Evolutionary conservation across 1,140 invertebrate genomes (phyloP), one percentile per base, ranked within the genome.

Genomic region (Macrobrachium rosenbergii): DNA sequence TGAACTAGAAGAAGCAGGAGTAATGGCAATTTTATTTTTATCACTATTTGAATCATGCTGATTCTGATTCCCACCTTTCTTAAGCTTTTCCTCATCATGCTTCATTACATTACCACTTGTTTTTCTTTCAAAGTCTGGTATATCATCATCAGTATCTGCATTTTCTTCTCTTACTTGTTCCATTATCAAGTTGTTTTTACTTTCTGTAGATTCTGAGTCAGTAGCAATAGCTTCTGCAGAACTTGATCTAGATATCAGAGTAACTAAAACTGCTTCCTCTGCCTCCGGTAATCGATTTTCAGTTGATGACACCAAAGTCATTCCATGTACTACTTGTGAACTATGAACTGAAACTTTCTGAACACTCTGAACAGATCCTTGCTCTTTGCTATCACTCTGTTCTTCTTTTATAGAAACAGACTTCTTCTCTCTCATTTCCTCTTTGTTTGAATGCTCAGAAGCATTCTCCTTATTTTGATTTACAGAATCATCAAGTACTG

Each of bases 241-340:
- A 37, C 83, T 83, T 17, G 88, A 80, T 79, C 84, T 82, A 43
- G 88, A 87, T 43, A 87, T 82, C 23, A 89, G 80, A 0, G 88
- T 89, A 37, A 89, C 88, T 7, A 86, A 58, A 21, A 87, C 78
- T n/a, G 88, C 88, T 80, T 83, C 60, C 58, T 89, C 83, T 3
- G 72, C 62, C 69, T 83, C 78, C 3, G 88, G 88, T 16, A 87
- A 78, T 8, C 67, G 73, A 43, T 73, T 69, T 79, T 83, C 88
- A 11, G 88, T 73, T 5, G 88, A 86, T n/a, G 83, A 60, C n/a
- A 89, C 80, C 52, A 87, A 52, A 28, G 79, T 87, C 63, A 89
- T 75, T 10, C 78, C 58, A 52, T 76, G 78, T 19, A 87, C 78
- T 21, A 87, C 85, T 23, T 87, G 64, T 23, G 78, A 81, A 52